Percentiles rank a stretch among this genome's conserved stretches.
phyloP scores from a whole-genome alignment of 2,888 invertebrate genomes.

The Helobdella robusta region DNA sequence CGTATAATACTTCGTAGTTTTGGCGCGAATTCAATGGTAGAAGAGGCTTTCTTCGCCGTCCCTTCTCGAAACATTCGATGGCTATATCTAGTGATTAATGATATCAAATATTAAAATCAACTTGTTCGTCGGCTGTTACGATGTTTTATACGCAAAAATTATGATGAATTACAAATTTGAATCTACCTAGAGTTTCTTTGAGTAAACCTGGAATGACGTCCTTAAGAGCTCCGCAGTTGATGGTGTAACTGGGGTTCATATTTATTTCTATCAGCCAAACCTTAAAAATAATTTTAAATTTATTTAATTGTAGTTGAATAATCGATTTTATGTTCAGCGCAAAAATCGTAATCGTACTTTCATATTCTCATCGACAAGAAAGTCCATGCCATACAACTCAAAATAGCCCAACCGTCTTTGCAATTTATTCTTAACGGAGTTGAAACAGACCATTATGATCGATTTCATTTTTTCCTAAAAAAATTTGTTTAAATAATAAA shows the following conservation, averaged over 20 bases:
- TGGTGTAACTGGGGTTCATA: slow-evolving; percentile 47
- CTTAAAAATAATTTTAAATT: slow-evolving; percentile 24
- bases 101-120: not conserved
- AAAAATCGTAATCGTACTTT: slow-evolving; percentile 37
- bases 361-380: slow-evolving; percentile 49
- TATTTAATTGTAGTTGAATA: too few species aligned
- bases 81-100: slow-evolving; percentile 39
- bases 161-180: too few species aligned
- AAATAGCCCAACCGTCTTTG: slow-evolving; percentile 47
- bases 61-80: slow-evolving; percentile 48
- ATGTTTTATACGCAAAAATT: not conserved
- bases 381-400: slow-evolving; percentile 49
- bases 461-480: slow-evolving; percentile 48
- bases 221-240: slow-evolving; percentile 46
- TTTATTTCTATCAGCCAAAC: slow-evolving; percentile 49
- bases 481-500: not conserved
- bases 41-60: slow-evolving; percentile 40
- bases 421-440: slow-evolving; percentile 46
- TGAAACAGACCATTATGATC: slow-evolving; percentile 47
- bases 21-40: slow-evolving; percentile 43
- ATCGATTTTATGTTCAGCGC: too few species aligned
- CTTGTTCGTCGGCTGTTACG: not conserved
- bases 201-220: slow-evolving; percentile 47
- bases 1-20: slow-evolving; percentile 34
- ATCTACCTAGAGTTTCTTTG: slow-evolving; percentile 46